A percentile compares a stretch with the other conserved stretches of the same genome.
phyloP scores from a whole-genome alignment of 1,140 invertebrate species.

The Sycophaga agraensis region DNA sequence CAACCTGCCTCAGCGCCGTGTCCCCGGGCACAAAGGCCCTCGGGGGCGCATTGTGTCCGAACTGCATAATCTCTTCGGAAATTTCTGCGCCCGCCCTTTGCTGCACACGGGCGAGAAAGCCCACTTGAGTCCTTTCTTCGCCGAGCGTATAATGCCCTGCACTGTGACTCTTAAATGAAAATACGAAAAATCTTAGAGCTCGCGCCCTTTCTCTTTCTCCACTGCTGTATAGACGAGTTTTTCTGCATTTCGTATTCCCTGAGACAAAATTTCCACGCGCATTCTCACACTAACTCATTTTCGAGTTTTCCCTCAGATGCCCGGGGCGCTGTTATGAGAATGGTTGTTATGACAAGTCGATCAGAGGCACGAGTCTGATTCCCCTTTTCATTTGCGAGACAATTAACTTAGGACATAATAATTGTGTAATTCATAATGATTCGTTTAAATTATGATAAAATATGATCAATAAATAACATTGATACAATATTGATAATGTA shows the following conservation, averaged over 20 bases:
- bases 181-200: slow-evolving; percentile 10
- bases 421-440: no score
- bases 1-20: neutral
- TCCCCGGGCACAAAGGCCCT: neutral
- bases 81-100: neutral
- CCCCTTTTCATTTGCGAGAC: no score
- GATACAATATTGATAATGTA: no score
- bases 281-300: slow-evolving; percentile 20
- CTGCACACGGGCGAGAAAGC: no score
- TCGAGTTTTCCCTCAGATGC: neutral
- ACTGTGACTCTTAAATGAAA: slow-evolving; percentile 13
- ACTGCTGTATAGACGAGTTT: no score
- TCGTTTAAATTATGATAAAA: no score
- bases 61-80: slow-evolving; percentile 11
- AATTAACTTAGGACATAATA: no score
- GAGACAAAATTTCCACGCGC: slow-evolving; percentile 9
- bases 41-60: neutral
- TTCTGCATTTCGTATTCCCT: neutral
- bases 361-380: no score
- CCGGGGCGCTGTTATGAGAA: no score
- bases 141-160: neutral
- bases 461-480: no score
- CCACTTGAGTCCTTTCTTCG: neutral
- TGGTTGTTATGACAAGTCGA: no score
- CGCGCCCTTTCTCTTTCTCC: neutral